Evolutionary conservation across 2,888 invertebrate species (phyloP).

Genomic region (Diarsia brunnea): DNA sequence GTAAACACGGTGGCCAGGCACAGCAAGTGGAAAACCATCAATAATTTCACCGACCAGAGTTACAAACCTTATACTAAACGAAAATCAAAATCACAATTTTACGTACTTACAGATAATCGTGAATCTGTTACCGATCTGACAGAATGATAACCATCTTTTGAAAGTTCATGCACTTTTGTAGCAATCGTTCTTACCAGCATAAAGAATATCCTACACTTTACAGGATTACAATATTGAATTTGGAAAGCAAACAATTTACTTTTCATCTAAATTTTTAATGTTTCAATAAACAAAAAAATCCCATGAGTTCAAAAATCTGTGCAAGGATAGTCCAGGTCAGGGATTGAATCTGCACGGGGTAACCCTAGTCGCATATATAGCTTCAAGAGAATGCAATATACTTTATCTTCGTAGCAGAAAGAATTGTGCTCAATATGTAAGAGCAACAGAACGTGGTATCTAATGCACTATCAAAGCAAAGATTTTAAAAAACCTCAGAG

Average conservation of each 20-base stretch:
- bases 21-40: no score
- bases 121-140: neutral
- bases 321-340: neutral
- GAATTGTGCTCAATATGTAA: constrained; percentile 37
- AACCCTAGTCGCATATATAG: neutral
- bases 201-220: no score
- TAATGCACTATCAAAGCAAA: constrained; percentile 29
- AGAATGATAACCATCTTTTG: neutral
- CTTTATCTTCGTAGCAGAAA: constrained; percentile 12
- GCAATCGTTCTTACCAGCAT: no score
- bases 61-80: no score
- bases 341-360: neutral
- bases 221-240: neutral
- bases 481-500: constrained; percentile 1
- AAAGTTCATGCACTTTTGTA: neutral
- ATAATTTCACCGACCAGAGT: no score
- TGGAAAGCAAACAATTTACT: neutral
- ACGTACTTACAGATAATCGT: no score
- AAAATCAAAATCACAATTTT: no score
- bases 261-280: neutral
- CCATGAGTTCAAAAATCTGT: no score
- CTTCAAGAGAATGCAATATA: constrained; percentile 18
- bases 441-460: constrained; percentile 20
- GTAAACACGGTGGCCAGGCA: no score
- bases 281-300: neutral